phyloP scores from a whole-genome alignment of 2,113 vertebrate species.

The Zapornia atra region DNA sequence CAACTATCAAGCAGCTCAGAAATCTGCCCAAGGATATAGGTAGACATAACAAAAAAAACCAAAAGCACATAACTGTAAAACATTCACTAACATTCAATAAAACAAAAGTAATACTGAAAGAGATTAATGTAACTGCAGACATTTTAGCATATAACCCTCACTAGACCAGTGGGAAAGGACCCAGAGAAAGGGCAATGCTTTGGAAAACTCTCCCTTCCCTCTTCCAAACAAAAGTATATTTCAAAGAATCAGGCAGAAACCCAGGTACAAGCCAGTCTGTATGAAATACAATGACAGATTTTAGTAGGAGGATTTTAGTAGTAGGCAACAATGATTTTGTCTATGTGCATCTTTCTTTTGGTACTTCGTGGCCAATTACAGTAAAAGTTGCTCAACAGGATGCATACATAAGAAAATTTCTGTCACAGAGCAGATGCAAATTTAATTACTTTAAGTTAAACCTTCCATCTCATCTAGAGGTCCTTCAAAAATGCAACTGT shows the following conservation, averaged over 20 bases:
- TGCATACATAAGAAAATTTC: conserved; percentile 81
- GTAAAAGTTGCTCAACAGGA: conserved; percentile 74
- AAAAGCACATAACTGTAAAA: not conserved
- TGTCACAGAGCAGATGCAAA: conserved; percentile 93
- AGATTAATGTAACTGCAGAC: not conserved
- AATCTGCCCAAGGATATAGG: not conserved
- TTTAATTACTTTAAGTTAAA: conserved; percentile 94
- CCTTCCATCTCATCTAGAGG: conserved; percentile 86
- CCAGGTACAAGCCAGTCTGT: conserved; percentile 18
- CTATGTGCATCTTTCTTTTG: conserved; percentile 68
- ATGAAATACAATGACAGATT: conserved; percentile 64
- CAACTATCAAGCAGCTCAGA: not conserved
- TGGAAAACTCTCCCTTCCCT: not conserved
- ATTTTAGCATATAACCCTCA: not conserved
- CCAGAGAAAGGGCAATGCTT: not conserved
- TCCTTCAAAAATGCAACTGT: conserved; percentile 88
- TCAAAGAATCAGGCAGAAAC: conserved; percentile 13
- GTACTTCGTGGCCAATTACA: conserved; percentile 71
- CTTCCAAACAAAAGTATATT: not conserved
- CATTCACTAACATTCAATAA: not conserved
- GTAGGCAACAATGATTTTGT: conserved; percentile 62
- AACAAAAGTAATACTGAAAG: not conserved
- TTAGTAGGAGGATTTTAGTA: conserved; percentile 63
- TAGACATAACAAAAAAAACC: not conserved
- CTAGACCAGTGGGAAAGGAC: not conserved